Percentiles rank a stretch among this genome's conserved stretches.
These are phyloP conservation scores for Agrochola litura DNA, from an alignment of 2,888 invertebrate species.

Conservation along the genomic window DNA sequence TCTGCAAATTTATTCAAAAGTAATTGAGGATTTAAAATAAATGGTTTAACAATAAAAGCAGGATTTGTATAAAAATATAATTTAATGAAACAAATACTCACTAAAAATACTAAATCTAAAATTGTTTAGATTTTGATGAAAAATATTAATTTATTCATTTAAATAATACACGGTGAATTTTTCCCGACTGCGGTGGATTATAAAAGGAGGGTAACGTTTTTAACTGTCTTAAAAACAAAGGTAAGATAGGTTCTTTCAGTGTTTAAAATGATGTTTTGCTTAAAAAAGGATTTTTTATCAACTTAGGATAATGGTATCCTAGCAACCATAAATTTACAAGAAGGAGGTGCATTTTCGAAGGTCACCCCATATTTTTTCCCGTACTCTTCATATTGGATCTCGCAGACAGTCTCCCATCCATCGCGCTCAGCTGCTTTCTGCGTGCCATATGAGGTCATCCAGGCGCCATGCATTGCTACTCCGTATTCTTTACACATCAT, in stretches of 20 bases:
- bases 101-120: neutral
- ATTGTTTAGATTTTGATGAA: neutral
- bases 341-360: constrained; percentile 64
- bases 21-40: neutral
- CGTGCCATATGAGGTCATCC: constrained; percentile 67
- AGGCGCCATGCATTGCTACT: constrained; percentile 62
- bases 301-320: constrained; percentile 11
- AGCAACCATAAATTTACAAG: constrained; percentile 59
- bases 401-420: constrained; percentile 61
- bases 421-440: constrained; percentile 68
- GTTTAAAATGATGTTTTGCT: no score
- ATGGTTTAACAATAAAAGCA: neutral
- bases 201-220: neutral
- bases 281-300: neutral
- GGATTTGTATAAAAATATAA: neutral
- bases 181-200: neutral
- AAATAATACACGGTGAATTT: neutral
- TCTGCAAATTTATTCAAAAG: neutral
- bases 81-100: neutral
- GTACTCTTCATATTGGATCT: constrained; percentile 64
- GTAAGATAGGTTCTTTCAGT: neutral
- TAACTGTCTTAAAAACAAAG: neutral
- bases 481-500: constrained; percentile 68
- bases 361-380: constrained; percentile 57
- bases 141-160: neutral